These are phyloP conservation scores for Pollimyrus isidori DNA, from an alignment of 2,113 vertebrate genomes.

Conservation along the genomic window DNA sequence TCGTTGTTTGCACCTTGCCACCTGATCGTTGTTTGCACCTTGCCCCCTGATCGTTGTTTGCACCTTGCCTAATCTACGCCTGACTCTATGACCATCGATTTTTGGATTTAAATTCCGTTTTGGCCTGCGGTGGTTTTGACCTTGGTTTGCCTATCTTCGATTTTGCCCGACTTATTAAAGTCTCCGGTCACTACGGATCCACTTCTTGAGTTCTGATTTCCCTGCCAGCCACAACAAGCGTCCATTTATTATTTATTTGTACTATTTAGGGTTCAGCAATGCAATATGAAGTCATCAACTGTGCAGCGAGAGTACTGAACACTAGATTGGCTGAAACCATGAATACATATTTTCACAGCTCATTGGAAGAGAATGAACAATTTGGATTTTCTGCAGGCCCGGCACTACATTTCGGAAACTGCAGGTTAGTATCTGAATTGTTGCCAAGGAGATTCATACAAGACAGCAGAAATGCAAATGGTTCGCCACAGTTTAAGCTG, in stretches of 20 bases:
- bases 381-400: not conserved
- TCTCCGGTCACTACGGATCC: not conserved
- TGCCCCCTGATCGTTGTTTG: not conserved
- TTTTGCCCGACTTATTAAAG: not conserved
- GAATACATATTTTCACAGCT: not conserved
- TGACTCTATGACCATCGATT: not conserved
- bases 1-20: not conserved
- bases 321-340: not conserved
- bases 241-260: not conserved
- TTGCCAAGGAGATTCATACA: not conserved
- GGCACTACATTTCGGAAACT: not conserved
- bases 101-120: not conserved
- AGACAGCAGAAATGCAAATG: not conserved
- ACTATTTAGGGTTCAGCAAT: not conserved
- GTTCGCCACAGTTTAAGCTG: not conserved
- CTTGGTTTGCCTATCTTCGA: not conserved
- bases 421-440: not conserved
- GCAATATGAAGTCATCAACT: not conserved
- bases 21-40: not conserved
- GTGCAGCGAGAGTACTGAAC: not conserved
- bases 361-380: not conserved
- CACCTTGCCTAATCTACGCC: not conserved
- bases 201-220: not conserved
- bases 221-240: not conserved
- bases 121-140: not conserved